phyloP scores from a whole-genome alignment of 2,888 invertebrate species.

The Stenolophus ochropezus region DNA sequence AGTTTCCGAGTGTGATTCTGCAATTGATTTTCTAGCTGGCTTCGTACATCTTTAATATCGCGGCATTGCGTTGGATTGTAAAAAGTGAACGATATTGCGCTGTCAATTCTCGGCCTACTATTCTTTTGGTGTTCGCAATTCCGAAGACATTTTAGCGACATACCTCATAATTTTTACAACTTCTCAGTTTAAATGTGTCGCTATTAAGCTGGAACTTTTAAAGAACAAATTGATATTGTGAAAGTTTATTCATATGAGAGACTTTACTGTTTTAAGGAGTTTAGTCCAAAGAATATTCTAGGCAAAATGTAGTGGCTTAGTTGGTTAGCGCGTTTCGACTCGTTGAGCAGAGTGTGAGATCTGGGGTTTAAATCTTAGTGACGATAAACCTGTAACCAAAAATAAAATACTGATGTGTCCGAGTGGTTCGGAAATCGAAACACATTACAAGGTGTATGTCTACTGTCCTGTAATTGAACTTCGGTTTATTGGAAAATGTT shows the following conservation, averaged over 20 bases:
- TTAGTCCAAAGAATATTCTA: background rate
- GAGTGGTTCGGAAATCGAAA: background rate
- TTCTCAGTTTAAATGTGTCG: conserved; percentile 20
- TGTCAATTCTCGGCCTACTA: conserved; percentile 31
- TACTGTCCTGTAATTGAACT: too few species aligned
- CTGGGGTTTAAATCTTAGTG: too few species aligned
- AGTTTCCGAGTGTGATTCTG: conserved; percentile 20
- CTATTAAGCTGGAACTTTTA: conserved; percentile 11
- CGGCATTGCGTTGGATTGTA: conserved; percentile 9
- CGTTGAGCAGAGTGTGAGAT: too few species aligned
- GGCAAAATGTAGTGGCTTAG: background rate
- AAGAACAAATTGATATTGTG: conserved; percentile 3
- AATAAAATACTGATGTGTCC: too few species aligned
- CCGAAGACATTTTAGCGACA: conserved; percentile 18
- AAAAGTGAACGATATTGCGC: conserved; percentile 1
- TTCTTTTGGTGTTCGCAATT: conserved; percentile 39
- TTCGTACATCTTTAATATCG: conserved; percentile 26
- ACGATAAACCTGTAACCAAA: too few species aligned
- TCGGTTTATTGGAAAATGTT: too few species aligned
- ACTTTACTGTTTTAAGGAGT: conserved; percentile 8
- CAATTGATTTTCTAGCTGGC: conserved; percentile 28
- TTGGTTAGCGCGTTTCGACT: too few species aligned
- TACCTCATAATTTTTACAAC: conserved; percentile 30
- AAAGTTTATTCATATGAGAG: conserved; percentile 24
- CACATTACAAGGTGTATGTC: too few species aligned